Conservation (phyloP, 2,797 vertebrate genomes). For the Myripristis murdjan region DNA sequence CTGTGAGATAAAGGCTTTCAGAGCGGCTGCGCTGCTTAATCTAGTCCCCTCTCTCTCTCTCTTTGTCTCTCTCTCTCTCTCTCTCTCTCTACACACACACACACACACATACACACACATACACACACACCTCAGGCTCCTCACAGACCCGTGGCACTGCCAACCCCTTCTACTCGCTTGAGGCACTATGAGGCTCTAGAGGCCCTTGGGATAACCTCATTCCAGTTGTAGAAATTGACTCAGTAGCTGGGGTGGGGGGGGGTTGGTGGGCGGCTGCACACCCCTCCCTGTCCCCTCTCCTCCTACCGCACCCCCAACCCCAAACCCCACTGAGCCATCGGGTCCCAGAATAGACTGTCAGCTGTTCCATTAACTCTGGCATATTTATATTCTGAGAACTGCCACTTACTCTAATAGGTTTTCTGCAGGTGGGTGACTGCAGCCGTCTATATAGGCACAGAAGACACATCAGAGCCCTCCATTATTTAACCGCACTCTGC, state of each 20-base stretch:
- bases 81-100: slow-evolving; percentile 20
- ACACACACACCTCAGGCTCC: not conserved
- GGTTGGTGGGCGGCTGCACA: slow-evolving; percentile 29
- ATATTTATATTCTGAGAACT: slow-evolving; percentile 87
- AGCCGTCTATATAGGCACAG: slow-evolving; percentile 41
- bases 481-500: slow-evolving; percentile 66
- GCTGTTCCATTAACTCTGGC: slow-evolving; percentile 87
- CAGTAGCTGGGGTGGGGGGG: slow-evolving; percentile 51
- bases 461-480: slow-evolving; percentile 55
- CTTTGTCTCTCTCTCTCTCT: slow-evolving; percentile 13
- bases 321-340: slow-evolving; percentile 61
- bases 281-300: not conserved
- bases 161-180: slow-evolving; percentile 30
- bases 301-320: not conserved
- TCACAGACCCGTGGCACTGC: slow-evolving; percentile 11
- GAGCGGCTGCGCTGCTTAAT: slow-evolving; percentile 18
- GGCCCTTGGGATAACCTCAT: slow-evolving; percentile 73
- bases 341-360: slow-evolving; percentile 83
- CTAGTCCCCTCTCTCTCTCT: slow-evolving; percentile 3
- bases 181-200: slow-evolving; percentile 50
- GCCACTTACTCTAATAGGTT: slow-evolving; percentile 87
- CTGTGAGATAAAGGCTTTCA: slow-evolving; percentile 39
- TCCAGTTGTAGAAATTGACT: slow-evolving; percentile 75
- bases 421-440: slow-evolving; percentile 75
- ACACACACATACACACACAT: slow-evolving; percentile 7